phyloP scores from a whole-genome alignment of 2,888 invertebrate genomes.

The Drosophila barbarae region DNA sequence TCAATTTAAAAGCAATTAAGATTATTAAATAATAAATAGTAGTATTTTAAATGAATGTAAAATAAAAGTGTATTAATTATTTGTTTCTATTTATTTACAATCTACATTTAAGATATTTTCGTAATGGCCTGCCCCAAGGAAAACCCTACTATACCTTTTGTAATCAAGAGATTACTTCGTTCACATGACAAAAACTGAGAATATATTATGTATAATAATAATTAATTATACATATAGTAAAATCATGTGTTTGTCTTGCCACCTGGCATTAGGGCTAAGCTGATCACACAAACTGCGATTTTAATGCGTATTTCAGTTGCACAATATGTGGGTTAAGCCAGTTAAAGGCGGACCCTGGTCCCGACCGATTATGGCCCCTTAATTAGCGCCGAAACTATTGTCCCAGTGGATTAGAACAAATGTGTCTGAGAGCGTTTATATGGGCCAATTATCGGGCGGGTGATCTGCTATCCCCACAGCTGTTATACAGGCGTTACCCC shows the following conservation, averaged over 20 bases:
- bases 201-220: neutral
- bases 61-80: neutral
- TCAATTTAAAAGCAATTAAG: neutral
- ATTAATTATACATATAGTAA: neutral
- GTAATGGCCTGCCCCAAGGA: neutral
- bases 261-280: neutral
- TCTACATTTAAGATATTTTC: neutral
- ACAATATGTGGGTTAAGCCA: conserved; percentile 3
- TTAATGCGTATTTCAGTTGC: conserved; percentile 1
- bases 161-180: neutral
- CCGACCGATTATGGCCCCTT: neutral
- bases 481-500: conserved; percentile 27
- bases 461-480: conserved; percentile 5
- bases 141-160: neutral
- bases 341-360: conserved; percentile 10
- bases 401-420: conserved; percentile 9
- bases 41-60: neutral
- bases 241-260: conserved; percentile 4
- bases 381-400: conserved; percentile 17
- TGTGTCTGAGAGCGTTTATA: conserved; percentile 12
- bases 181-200: neutral
- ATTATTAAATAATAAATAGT: neutral
- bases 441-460: conserved; percentile 8
- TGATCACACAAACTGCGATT: neutral
- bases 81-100: neutral